phyloP scores from a whole-genome alignment of 2,113 vertebrate species.

The Procavia capensis region DNA sequence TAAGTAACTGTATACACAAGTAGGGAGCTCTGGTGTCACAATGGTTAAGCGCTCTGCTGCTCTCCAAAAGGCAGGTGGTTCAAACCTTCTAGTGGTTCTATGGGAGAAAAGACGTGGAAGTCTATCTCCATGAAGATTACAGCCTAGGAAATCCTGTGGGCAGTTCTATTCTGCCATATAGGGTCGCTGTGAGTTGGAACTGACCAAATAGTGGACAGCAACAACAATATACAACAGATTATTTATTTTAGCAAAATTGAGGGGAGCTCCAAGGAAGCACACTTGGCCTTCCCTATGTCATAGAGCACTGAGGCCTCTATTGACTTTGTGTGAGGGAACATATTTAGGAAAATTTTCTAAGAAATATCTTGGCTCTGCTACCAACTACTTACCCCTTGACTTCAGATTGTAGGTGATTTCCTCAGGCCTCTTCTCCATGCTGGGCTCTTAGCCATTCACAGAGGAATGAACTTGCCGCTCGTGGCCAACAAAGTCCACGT shows the following conservation, averaged over 20 bases:
- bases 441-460: neutral
- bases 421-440: neutral
- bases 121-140: no score
- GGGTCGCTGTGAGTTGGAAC: neutral
- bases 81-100: neutral
- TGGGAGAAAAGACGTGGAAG: neutral
- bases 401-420: neutral
- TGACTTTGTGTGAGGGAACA: neutral
- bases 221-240: neutral
- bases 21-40: no score
- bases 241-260: neutral
- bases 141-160: neutral
- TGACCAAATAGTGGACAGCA: neutral
- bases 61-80: neutral
- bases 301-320: neutral
- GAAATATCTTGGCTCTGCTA: neutral
- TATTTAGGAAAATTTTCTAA: neutral
- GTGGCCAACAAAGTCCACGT: no score
- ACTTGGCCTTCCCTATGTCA: neutral
- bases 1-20: neutral
- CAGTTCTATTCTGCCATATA: neutral
- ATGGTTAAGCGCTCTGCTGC: no score
- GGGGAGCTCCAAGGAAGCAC: neutral
- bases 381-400: neutral
- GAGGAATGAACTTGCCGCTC: neutral